A percentile compares a stretch with the other conserved stretches of the same genome.
Evolutionary conservation across 2,113 vertebrate genomes (phyloP).

Genomic region (Crypturellus undulatus): DNA sequence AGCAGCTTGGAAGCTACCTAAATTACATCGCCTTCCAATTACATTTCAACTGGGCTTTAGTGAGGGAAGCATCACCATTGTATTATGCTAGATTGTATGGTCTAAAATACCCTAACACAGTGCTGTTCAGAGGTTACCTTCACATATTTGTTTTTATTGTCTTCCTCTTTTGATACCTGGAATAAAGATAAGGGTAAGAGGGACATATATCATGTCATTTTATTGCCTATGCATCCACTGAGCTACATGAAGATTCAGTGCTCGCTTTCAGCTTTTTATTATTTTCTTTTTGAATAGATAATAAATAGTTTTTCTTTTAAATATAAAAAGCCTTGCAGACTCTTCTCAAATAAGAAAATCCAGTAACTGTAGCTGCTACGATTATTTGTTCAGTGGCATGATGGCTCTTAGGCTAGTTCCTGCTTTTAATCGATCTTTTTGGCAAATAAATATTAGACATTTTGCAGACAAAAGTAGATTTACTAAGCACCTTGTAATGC

Average conservation of each 20-base stretch:
- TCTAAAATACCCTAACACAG: neutral
- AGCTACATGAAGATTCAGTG: neutral
- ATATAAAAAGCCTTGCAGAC: too few species aligned
- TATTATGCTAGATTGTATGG: neutral
- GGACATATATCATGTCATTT: neutral
- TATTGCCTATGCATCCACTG: neutral
- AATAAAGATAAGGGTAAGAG: neutral
- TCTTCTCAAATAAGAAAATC: neutral
- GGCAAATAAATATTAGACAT: constrained; percentile 13
- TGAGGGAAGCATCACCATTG: neutral
- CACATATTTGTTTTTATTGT: neutral
- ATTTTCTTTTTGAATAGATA: neutral
- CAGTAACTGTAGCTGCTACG: neutral
- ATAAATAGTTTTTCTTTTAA: too few species aligned
- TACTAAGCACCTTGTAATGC: neutral
- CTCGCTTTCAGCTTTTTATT: constrained; percentile 3
- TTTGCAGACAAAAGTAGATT: neutral
- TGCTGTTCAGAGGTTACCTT: neutral
- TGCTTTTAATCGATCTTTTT: constrained; percentile 1
- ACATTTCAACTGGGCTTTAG: neutral
- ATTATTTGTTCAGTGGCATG: constrained; percentile 43
- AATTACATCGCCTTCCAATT: neutral
- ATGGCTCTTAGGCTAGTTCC: constrained; percentile 11
- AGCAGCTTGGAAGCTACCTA: neutral
- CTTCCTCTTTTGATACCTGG: neutral